A percentile compares a stretch with the other conserved stretches of the same genome.
Evolutionary conservation across 2,888 invertebrate genomes (phyloP).

Genomic region (Hydrotaea cyrtoneurina): DNA sequence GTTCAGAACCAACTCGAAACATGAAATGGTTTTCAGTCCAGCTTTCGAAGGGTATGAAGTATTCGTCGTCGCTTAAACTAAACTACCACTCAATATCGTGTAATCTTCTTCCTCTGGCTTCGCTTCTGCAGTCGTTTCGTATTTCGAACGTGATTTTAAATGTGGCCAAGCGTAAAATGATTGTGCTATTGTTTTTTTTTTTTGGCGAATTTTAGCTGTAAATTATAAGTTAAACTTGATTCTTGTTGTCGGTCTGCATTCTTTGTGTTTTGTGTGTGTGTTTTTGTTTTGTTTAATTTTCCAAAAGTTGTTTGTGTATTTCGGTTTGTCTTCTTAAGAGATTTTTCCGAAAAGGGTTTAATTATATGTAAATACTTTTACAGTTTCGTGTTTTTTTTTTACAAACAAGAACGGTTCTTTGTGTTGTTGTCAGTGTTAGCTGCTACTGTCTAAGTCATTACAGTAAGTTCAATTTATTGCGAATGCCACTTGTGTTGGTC

Average conservation of each 20-base stretch:
- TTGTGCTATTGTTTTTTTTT: neutral
- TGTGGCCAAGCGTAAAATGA: neutral
- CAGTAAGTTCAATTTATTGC: neutral
- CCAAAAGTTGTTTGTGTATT: neutral
- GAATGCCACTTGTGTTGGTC: too few species aligned
- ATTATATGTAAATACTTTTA: constrained; percentile 12
- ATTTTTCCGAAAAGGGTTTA: constrained; percentile 8
- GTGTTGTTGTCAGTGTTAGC: neutral
- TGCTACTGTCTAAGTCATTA: neutral
- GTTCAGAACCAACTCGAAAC: too few species aligned
- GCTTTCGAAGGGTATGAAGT: too few species aligned
- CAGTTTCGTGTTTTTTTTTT: neutral
- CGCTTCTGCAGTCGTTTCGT: neutral
- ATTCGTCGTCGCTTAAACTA: too few species aligned
- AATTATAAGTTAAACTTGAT: constrained; percentile 15
- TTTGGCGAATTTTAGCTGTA: neutral
- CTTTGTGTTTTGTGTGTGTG: neutral
- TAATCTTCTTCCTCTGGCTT: too few species aligned
- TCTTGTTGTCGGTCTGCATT: neutral
- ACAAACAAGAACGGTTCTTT: neutral
- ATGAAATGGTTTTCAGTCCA: too few species aligned
- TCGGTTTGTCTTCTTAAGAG: neutral
- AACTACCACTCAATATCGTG: too few species aligned
- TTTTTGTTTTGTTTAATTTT: neutral
- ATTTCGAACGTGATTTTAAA: neutral